Evolutionary conservation across 2,113 vertebrate species (phyloP), one percentile per base, ranked within the genome.

Genomic region (Esox niger): DNA sequence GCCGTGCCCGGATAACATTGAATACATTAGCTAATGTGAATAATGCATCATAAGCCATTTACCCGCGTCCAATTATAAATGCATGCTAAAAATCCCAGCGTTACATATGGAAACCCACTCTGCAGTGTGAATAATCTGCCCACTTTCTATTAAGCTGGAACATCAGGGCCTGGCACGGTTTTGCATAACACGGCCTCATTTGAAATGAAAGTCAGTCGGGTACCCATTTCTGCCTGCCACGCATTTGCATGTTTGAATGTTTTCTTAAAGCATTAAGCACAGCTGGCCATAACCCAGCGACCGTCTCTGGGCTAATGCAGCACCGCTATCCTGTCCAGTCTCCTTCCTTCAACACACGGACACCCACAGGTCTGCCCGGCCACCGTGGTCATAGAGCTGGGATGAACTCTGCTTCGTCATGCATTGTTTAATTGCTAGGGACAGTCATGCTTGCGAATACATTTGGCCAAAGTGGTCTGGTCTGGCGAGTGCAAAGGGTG

Each of bases 11-110:
- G 66, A 84, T 89, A 76, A 82, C 82, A 85, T 62, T 73, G 78
- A 84, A 80, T 83, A 76, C 78, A 86, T 89, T 82, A 86, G 82
- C 80, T 79, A 73, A 82, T 82, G 80, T 82, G 80, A 82, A 88
- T 86, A 88, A 86, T 87, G 82, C 82, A 86, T 81, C 73, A 75
- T 75, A 58, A 84, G 76, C 78, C 84, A 86, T 79, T 88, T 89
- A 88, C 75, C 72, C 52, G 80, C 83, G 82, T 82, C 71, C 70
- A 82, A 88, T 88, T 87, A 87, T 76, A 61, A 73, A 84, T 84
- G 86, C 77, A 82, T 82, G 68, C 76, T 74, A 82, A 86, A 80
- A 70, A 67, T 79, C 74, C 66, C 72, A 63, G 63, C 71, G 74
- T 68, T 55, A 66, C 66, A 75, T 80, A 63, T 35, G 66, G 63